Conservation (phyloP, 2,113 vertebrate genomes). For the Vulpes ferrilata region DNA sequence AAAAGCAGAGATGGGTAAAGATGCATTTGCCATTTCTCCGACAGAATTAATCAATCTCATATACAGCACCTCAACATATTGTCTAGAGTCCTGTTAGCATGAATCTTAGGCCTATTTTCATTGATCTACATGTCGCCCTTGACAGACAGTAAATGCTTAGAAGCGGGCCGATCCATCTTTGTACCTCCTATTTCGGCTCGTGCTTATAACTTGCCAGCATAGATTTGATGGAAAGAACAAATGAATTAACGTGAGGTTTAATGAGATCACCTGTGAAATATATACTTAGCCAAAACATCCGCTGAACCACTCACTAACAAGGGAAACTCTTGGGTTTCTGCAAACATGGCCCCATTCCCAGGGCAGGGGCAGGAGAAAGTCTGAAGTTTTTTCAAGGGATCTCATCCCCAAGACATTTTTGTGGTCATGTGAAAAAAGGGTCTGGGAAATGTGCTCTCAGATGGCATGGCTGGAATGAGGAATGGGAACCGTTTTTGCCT, state of each 20-base stretch:
- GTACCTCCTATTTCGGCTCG: neutral
- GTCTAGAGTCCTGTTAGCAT: neutral
- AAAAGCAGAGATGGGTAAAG: neutral
- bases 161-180: neutral
- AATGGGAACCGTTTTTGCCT: conserved; percentile 43
- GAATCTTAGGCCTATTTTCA: neutral
- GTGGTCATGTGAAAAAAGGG: conserved; percentile 56
- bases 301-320: neutral
- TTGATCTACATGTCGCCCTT: neutral
- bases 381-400: conserved; percentile 1
- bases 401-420: conserved; percentile 67
- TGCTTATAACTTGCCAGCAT: neutral
- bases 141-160: neutral
- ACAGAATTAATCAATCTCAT: neutral
- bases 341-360: neutral
- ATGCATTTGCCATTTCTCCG: neutral
- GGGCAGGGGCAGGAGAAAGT: neutral
- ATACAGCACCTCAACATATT: neutral
- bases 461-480: conserved; percentile 61
- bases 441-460: conserved; percentile 58
- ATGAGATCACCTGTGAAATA: neutral
- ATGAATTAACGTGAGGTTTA: neutral
- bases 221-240: neutral
- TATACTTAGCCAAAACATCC: neutral
- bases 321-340: neutral